Evolutionary conservation across 2,888 invertebrate species (phyloP), one percentile per base, ranked within the genome.

Genomic region (Drosophila recens): DNA sequence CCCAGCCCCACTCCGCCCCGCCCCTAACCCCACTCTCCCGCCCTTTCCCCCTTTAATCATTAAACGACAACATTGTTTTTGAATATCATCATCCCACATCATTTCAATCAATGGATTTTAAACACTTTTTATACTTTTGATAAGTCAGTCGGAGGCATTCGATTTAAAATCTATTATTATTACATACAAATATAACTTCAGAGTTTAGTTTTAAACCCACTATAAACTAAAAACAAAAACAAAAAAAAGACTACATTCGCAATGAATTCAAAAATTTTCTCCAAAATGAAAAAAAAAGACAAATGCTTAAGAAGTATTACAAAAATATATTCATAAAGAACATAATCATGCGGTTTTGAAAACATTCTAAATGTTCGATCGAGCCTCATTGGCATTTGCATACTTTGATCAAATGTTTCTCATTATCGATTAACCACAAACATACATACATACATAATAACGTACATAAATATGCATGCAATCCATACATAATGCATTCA

Each of bases 81-180:
- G 66, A 69, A 69, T 23, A 23, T 23, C 23, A 34, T 11, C 59
- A 63, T 70, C 67, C 67, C 64, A 63, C 61, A 78, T 63, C 20
- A 63, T 66, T 85, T 84, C 66, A 79, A 66, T 59, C 68, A 82
- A 85, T 82, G 78, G 87, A 88, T 89, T 89, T 85, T 89, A 89
- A 89, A 89, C 85, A 84, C 85, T 84, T 89, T 85, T 88, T 89
- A 89, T 85, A 89, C 90, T 89, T 85, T 85, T 89, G 80, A 85
- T 85, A 85, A 85, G 86, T 88, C 88, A 87, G 74, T 80, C 86
- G 83, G 76, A 87, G 83, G 87, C 88, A 89, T 89, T 85, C 88
- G 88, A 88, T 87, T 88, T 89, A 86, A 88, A 87, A 87, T 87
- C 80, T 85, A 77, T 72, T 67, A 82, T 67, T 72, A 82, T 67